phyloP scores from a whole-genome alignment of 1,140 invertebrate species.

The Hylyphantes graminicola region DNA sequence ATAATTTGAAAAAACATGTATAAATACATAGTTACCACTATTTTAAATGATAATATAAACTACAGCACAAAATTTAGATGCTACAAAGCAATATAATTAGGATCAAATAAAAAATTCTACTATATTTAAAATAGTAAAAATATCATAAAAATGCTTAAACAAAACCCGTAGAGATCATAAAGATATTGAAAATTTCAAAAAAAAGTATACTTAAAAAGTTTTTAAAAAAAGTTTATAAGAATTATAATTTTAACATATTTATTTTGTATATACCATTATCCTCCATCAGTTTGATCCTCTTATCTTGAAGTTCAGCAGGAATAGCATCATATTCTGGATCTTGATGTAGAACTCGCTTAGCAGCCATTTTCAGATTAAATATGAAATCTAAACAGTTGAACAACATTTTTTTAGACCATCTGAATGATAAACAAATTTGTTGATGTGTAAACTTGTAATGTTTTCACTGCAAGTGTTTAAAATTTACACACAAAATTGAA shows the following conservation, averaged over 20 bases:
- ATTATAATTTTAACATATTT: neutral
- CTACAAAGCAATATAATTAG: no score
- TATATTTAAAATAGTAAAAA: no score
- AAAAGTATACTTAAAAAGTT: no score
- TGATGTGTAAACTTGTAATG: neutral
- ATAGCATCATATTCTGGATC: conserved; percentile 70
- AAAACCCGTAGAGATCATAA: no score
- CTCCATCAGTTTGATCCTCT: conserved; percentile 67
- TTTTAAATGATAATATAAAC: no score
- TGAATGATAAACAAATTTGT: neutral
- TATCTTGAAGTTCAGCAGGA: conserved; percentile 64
- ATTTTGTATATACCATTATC: conserved; percentile 66
- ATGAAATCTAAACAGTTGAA: neutral
- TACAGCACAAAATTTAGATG: no score
- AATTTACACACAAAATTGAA: neutral
- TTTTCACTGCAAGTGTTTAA: neutral
- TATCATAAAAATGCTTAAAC: no score
- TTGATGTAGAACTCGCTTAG: conserved; percentile 63
- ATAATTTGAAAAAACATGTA: no score
- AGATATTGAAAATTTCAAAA: no score
- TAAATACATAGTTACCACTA: no score
- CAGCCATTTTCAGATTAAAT: conserved; percentile 16
- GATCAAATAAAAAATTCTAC: no score
- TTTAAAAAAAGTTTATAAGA: no score
- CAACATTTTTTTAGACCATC: neutral